Percentiles rank a stretch among this genome's conserved stretches.
These are phyloP conservation scores for Champsocephalus esox DNA, from an alignment of 2,797 vertebrate species.

Conservation along the genomic window DNA sequence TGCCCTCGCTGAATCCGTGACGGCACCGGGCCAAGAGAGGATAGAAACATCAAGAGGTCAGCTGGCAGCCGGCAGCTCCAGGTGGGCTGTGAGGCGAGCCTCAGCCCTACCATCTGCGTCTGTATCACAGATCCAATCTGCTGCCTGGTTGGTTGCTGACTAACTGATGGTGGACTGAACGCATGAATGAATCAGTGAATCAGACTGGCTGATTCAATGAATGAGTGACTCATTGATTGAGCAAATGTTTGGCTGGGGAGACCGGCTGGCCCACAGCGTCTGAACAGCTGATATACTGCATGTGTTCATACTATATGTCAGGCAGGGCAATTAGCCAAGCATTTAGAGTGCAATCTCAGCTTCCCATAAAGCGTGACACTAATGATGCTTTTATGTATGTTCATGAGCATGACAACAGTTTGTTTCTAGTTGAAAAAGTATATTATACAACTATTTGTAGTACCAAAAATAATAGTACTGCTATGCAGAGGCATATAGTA, in stretches of 20 bases:
- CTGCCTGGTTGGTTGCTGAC: conserved; percentile 32
- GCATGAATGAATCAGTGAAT: conserved; percentile 54
- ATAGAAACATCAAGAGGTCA: conserved; percentile 77
- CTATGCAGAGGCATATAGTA: no score
- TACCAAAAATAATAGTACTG: no score
- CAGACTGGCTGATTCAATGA: conserved; percentile 42
- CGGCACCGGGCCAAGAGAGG: conserved; percentile 46
- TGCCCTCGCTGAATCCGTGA: conserved; percentile 6
- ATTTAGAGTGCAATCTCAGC: conserved; percentile 1
- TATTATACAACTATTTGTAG: no score
- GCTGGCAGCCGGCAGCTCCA: conserved; percentile 64
- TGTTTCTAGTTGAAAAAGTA: neutral
- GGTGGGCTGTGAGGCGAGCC: conserved; percentile 55
- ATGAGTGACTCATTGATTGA: conserved; percentile 55
- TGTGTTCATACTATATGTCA: conserved; percentile 22
- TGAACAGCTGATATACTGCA: conserved; percentile 52
- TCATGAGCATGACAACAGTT: no score
- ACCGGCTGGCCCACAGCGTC: conserved; percentile 39
- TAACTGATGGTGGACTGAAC: conserved; percentile 9
- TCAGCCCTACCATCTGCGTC: conserved; percentile 52
- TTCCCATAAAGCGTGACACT: neutral
- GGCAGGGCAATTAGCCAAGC: conserved; percentile 10
- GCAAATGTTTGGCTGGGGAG: conserved; percentile 44
- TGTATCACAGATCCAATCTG: conserved; percentile 24
- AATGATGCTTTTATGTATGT: neutral